phyloP scores from a whole-genome alignment of 2,797 vertebrate genomes.

The Anabas testudineus region DNA sequence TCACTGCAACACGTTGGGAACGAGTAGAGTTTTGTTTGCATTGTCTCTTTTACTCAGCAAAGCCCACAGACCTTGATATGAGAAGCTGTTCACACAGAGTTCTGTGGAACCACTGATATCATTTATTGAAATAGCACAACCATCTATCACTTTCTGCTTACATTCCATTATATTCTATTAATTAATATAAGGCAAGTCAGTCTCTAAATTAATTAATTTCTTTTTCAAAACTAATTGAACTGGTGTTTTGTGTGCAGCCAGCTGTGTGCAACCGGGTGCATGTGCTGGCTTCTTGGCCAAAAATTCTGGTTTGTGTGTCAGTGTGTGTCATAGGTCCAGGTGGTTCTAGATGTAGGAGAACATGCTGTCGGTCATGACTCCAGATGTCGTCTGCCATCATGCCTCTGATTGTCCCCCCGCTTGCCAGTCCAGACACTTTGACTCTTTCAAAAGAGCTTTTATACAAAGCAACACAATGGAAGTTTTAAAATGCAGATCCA shows the following conservation, averaged over 20 bases:
- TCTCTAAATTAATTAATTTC: background rate
- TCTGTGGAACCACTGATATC: background rate
- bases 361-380: constrained; percentile 62
- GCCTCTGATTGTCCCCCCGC: constrained; percentile 34
- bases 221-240: constrained; percentile 17
- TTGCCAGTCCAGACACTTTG: constrained; percentile 13
- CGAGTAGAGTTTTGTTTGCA: background rate
- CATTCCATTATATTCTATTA: background rate
- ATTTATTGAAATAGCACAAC: background rate
- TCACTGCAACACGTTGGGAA: background rate
- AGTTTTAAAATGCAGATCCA: too few species aligned
- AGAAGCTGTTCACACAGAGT: background rate
- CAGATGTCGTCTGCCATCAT: constrained; percentile 69
- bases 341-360: constrained; percentile 47
- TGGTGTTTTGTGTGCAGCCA: constrained; percentile 39
- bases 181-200: background rate
- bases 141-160: background rate
- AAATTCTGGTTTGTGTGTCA: constrained; percentile 35
- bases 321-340: constrained; percentile 38
- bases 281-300: constrained; percentile 23
- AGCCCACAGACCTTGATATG: background rate
- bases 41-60: background rate
- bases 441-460: constrained; percentile 34
- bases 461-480: background rate
- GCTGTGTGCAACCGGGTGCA: constrained; percentile 9